A percentile compares a stretch with the other conserved stretches of the same genome.
Conservation (phyloP, 64 coral and sea anemone species). For the Porites australiensis region DNA sequence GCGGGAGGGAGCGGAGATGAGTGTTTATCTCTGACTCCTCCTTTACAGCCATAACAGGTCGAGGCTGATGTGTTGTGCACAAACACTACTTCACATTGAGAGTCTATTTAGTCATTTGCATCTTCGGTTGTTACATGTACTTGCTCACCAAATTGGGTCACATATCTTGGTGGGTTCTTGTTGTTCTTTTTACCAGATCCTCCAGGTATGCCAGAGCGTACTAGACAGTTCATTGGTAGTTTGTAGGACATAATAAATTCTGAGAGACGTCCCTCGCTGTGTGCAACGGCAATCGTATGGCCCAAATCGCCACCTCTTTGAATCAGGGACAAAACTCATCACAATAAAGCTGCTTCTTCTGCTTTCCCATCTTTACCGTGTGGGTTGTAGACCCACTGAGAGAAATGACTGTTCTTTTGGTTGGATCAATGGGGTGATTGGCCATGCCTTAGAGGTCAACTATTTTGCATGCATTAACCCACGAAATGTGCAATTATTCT, state of each 20-base stretch:
- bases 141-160: slow-evolving; percentile 10
- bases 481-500: slow-evolving; percentile 30
- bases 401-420: slow-evolving; percentile 22
- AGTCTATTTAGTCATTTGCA: neutral
- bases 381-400: slow-evolving; percentile 24
- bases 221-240: slow-evolving; percentile 18
- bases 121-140: neutral
- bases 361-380: slow-evolving; percentile 16
- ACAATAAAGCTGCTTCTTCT: neutral
- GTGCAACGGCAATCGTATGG: slow-evolving; percentile 42
- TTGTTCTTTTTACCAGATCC: neutral
- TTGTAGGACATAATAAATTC: slow-evolving; percentile 3
- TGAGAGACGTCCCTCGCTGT: neutral
- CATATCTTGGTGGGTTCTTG: slow-evolving; percentile 6
- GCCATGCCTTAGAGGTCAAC: neutral
- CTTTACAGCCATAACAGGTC: slow-evolving; percentile 55
- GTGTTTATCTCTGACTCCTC: neutral
- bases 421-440: slow-evolving; percentile 1
- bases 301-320: slow-evolving; percentile 27
- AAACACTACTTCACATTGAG: slow-evolving; percentile 15
- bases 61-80: slow-evolving; percentile 24
- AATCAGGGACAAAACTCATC: slow-evolving; percentile 19
- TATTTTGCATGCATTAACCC: slow-evolving; percentile 47
- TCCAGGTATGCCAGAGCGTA: slow-evolving; percentile 2
- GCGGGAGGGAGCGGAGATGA: slow-evolving; percentile 23